Conservation (phyloP, 1,140 invertebrate genomes). For the Atta colombica region DNA sequence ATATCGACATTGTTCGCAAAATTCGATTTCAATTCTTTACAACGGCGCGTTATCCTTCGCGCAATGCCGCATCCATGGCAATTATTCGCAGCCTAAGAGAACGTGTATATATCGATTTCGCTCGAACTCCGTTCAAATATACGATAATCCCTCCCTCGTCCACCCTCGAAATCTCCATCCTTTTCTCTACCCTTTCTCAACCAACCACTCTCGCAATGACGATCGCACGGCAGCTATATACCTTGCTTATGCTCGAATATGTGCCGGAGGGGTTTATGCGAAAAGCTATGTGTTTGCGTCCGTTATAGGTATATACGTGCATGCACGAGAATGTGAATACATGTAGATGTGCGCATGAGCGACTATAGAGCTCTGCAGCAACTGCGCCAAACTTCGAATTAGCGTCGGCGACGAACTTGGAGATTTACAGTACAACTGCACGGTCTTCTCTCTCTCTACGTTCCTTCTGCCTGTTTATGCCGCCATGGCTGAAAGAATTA, state of each 20-base stretch:
- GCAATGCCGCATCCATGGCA: conserved; percentile 57
- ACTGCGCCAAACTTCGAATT: conserved; percentile 79
- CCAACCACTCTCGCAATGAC: conserved; percentile 34
- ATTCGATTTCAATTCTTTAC: neutral
- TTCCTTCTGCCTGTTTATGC: neutral
- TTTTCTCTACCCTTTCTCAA: neutral
- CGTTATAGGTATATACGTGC: neutral
- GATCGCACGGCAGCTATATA: conserved; percentile 37
- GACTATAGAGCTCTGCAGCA: conserved; percentile 63
- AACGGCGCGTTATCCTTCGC: conserved; percentile 15
- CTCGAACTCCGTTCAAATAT: conserved; percentile 68
- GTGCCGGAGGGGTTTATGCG: conserved; percentile 60
- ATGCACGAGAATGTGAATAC: neutral
- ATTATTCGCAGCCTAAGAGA: conserved; percentile 75
- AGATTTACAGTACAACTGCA: conserved; percentile 81
- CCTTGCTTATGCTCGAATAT: conserved; percentile 35
- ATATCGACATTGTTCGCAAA: neutral
- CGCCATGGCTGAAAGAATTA: conserved; percentile 66
- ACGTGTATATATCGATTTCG: conserved; percentile 60
- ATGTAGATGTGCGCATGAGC: neutral
- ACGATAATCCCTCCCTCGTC: conserved; percentile 28
- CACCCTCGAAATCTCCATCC: neutral
- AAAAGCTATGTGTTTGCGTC: conserved; percentile 61
- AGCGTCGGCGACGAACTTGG: conserved; percentile 73
- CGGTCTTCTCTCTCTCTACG: neutral